These are phyloP conservation scores for Nasonia vitripennis DNA, from an alignment of 1,140 invertebrate genomes.

Conservation along the genomic window DNA sequence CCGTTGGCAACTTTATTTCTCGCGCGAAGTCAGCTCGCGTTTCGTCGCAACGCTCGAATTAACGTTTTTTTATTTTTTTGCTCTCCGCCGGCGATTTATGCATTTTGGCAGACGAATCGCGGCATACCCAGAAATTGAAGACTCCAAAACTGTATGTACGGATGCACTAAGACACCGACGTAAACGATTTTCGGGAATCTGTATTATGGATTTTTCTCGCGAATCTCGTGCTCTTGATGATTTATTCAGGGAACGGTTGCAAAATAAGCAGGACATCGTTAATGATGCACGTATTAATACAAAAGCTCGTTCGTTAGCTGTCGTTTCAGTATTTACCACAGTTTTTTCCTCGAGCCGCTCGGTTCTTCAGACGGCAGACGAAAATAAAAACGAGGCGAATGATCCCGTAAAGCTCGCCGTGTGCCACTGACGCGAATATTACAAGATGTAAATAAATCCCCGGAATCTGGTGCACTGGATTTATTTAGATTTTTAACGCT, in stretches of 20 bases:
- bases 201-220: too few relatives aligned
- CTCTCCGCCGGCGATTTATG: neutral
- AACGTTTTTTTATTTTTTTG: constrained; percentile 13
- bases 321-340: neutral
- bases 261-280: neutral
- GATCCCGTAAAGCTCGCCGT: neutral
- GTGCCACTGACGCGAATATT: neutral
- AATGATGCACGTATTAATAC: neutral
- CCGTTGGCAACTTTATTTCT: constrained; percentile 22
- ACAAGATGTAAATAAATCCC: neutral
- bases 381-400: constrained; percentile 1
- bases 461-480: neutral
- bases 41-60: constrained; percentile 8
- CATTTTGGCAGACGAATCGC: constrained; percentile 28
- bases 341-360: too few relatives aligned
- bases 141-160: neutral
- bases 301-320: too few relatives aligned
- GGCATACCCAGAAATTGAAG: neutral
- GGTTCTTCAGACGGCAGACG: neutral
- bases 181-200: too few relatives aligned
- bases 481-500: too few relatives aligned
- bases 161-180: neutral
- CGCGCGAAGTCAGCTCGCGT: neutral
- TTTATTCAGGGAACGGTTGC: neutral
- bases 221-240: too few relatives aligned